A percentile compares a stretch with the other conserved stretches of the same genome.
These are phyloP conservation scores for Nasua narica DNA, from an alignment of 2,797 vertebrate species.

Conservation along the genomic window DNA sequence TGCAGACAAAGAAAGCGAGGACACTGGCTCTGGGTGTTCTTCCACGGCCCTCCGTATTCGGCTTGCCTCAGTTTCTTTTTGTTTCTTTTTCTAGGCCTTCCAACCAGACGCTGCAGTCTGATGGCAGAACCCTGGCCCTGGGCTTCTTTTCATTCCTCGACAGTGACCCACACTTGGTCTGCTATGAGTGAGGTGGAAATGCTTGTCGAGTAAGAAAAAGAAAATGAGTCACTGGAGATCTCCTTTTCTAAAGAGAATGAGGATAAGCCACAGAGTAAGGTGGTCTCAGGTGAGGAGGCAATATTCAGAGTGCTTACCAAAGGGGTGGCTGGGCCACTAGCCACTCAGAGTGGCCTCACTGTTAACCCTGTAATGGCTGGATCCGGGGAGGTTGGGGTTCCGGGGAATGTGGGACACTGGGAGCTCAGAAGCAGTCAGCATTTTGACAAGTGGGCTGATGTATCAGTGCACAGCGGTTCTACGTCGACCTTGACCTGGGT, in stretches of 20 bases:
- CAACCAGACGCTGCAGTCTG: background rate
- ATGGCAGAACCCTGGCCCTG: background rate
- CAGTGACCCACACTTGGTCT: background rate
- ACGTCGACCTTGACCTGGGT: background rate
- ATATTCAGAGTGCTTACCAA: background rate
- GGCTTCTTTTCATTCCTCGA: background rate
- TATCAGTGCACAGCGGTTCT: background rate
- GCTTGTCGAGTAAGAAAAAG: background rate
- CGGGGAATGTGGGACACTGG: background rate
- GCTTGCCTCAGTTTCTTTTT: background rate
- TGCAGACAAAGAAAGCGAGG: background rate
- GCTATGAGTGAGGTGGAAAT: background rate
- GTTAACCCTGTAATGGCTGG: background rate
- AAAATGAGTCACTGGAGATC: background rate
- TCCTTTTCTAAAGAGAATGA: background rate
- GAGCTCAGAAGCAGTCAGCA: background rate
- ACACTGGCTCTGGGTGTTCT: background rate
- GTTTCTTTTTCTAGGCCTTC: background rate
- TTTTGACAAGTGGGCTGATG: background rate
- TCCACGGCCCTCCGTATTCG: rapidly evolving
- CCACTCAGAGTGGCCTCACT: background rate
- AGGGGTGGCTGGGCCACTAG: background rate
- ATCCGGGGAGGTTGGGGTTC: background rate
- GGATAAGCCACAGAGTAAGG: background rate
- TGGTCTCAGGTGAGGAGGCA: background rate